Percentiles rank a stretch among this genome's conserved stretches.
These are phyloP conservation scores for Lacerta viridis DNA, from an alignment of 2,797 vertebrate genomes.

Conservation along the genomic window DNA sequence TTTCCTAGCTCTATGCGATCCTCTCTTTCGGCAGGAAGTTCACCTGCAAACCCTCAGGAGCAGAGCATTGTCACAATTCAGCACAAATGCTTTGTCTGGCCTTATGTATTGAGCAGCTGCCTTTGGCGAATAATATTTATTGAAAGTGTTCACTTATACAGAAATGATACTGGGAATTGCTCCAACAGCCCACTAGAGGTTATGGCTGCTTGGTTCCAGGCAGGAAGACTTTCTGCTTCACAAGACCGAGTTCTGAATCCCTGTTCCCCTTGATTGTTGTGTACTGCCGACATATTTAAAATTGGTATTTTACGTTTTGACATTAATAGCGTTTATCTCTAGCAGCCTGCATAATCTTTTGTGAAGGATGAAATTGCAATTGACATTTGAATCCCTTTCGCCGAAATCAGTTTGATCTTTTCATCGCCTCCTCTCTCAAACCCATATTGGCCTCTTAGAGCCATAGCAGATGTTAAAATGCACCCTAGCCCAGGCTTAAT, in stretches of 20 bases:
- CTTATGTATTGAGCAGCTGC: conserved; percentile 23
- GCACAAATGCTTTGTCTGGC: not conserved
- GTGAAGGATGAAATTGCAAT: conserved; percentile 42
- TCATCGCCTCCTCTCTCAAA: conserved; percentile 41
- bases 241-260: not conserved
- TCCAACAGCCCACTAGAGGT: conserved; percentile 13
- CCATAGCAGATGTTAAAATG: conserved; percentile 9
- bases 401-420: conserved; percentile 30
- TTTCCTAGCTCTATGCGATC: not conserved
- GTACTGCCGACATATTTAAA: conserved; percentile 23
- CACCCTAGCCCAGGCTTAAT: not conserved
- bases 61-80: not conserved
- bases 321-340: conserved; percentile 33
- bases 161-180: conserved; percentile 32
- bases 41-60: not conserved
- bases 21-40: not conserved
- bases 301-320: conserved; percentile 27
- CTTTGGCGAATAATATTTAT: not conserved
- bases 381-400: conserved; percentile 9
- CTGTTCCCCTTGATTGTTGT: not conserved
- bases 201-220: conserved; percentile 16
- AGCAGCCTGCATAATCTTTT: conserved; percentile 16
- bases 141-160: conserved; percentile 22
- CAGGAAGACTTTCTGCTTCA: conserved; percentile 19
- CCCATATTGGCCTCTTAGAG: not conserved